phyloP scores from a whole-genome alignment of 2,888 invertebrate species.

The Aphodius granarius region DNA sequence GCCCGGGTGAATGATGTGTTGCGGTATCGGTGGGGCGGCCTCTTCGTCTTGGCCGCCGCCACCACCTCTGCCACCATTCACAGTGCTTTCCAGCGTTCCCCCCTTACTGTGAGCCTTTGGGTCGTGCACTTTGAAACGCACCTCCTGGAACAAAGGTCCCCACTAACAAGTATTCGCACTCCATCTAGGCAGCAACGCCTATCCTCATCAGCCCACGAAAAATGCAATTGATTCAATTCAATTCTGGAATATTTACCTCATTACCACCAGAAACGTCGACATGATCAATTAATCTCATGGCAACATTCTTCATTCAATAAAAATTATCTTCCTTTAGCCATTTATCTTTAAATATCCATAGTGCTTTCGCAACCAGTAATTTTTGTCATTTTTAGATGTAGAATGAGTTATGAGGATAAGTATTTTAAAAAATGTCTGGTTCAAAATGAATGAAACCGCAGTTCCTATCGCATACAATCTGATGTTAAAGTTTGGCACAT shows the following conservation, averaged over 20 bases:
- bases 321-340: too few species aligned
- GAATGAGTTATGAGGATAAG: too few species aligned
- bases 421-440: too few species aligned
- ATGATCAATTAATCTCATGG: not conserved
- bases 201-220: not conserved
- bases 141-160: constrained; percentile 79
- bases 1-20: constrained; percentile 83
- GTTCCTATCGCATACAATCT: too few species aligned
- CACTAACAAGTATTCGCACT: constrained; percentile 64
- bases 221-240: not conserved
- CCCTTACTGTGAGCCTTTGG: constrained; percentile 93
- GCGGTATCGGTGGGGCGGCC: constrained; percentile 67
- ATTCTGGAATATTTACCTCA: too few species aligned
- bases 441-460: too few species aligned
- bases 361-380: too few species aligned
- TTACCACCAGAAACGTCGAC: not conserved
- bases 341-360: too few species aligned
- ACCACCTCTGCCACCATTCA: constrained; percentile 76
- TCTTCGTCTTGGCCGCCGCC: constrained; percentile 64
- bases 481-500: too few species aligned
- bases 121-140: constrained; percentile 93
- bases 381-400: too few species aligned
- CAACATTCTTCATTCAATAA: too few species aligned
- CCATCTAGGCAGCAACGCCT: constrained; percentile 21
- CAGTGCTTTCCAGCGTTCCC: constrained; percentile 87